Percentiles rank a stretch among this genome's conserved stretches.
Conservation (phyloP, 2,888 invertebrate genomes). For the Drosophila diplacantha region DNA sequence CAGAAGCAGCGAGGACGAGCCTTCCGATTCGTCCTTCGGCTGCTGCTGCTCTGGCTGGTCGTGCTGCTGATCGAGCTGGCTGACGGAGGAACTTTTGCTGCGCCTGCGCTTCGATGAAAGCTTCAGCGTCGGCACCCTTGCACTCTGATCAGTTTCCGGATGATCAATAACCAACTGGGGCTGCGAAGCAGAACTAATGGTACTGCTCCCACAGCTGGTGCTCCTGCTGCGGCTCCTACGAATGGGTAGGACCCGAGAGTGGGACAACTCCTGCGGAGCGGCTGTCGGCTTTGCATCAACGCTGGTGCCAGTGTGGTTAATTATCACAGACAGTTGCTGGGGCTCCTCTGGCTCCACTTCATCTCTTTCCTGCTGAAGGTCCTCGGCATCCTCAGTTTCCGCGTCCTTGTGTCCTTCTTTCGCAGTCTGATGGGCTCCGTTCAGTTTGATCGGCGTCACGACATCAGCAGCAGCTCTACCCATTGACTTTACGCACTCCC, state of each 20-base stretch:
- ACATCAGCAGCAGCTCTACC: not conserved
- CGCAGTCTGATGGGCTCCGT: constrained; percentile 23
- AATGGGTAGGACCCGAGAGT: constrained; percentile 2
- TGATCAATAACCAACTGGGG: constrained; percentile 76
- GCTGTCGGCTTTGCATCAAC: constrained; percentile 11
- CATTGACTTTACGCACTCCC: not conserved
- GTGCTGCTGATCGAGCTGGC: constrained; percentile 11
- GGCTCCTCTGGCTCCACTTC: constrained; percentile 8
- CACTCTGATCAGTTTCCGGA: constrained; percentile 63
- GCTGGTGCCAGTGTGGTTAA: constrained; percentile 31
- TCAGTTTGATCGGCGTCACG: constrained; percentile 24
- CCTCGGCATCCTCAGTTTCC: constrained; percentile 7
- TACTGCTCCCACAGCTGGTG: constrained; percentile 50
- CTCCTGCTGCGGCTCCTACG: constrained; percentile 11
- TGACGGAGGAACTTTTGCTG: constrained; percentile 38
- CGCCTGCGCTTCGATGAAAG: constrained; percentile 58
- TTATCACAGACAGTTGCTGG: constrained; percentile 49
- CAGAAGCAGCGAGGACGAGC: constrained; percentile 39
- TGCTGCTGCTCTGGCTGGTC: not conserved
- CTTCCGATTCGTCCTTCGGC: not conserved
- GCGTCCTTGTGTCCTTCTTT: constrained; percentile 1
- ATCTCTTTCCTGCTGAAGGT: not conserved
- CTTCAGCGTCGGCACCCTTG: constrained; percentile 42
- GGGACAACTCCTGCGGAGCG: constrained; percentile 2
- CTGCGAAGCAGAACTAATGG: constrained; percentile 73